These are phyloP conservation scores for Bubo bubo DNA, from an alignment of 2,113 vertebrate genomes.

Conservation along the genomic window DNA sequence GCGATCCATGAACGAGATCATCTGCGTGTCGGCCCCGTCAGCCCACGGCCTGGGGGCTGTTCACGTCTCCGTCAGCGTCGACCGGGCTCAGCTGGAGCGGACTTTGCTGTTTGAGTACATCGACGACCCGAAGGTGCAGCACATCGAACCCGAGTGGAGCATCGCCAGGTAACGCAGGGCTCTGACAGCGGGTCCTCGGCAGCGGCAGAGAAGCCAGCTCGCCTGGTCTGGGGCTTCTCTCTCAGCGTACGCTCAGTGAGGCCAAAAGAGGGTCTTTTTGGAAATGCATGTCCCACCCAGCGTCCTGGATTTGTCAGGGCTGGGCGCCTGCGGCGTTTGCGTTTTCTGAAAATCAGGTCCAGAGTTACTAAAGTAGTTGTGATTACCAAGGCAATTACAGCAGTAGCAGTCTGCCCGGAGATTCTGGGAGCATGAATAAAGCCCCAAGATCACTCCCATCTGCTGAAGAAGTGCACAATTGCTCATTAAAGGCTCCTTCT, in stretches of 20 bases:
- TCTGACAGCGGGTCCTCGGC: neutral
- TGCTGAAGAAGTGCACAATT: constrained; percentile 15
- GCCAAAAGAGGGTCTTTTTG: neutral
- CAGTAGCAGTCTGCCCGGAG: neutral
- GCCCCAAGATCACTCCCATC: neutral
- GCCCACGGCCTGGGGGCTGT: constrained; percentile 85
- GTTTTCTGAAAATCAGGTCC: neutral
- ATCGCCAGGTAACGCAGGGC: constrained; percentile 85
- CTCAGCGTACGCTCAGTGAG: neutral
- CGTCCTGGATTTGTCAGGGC: neutral
- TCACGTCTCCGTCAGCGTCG: constrained; percentile 89
- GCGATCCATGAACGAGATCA: constrained; percentile 89
- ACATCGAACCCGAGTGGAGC: constrained; percentile 96
- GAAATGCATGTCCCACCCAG: neutral
- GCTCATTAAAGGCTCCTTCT: constrained; percentile 6
- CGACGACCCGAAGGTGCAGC: constrained; percentile 91
- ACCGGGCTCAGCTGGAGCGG: constrained; percentile 86
- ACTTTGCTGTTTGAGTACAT: constrained; percentile 93
- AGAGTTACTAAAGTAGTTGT: neutral
- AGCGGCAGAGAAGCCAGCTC: neutral
- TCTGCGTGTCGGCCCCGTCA: constrained; percentile 90
- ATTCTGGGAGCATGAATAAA: neutral
- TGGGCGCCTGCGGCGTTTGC: fast-evolving
- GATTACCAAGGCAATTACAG: neutral
- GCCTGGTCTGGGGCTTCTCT: neutral